phyloP scores from a whole-genome alignment of 2,888 invertebrate species.

The Pristionchus exspectatus region DNA sequence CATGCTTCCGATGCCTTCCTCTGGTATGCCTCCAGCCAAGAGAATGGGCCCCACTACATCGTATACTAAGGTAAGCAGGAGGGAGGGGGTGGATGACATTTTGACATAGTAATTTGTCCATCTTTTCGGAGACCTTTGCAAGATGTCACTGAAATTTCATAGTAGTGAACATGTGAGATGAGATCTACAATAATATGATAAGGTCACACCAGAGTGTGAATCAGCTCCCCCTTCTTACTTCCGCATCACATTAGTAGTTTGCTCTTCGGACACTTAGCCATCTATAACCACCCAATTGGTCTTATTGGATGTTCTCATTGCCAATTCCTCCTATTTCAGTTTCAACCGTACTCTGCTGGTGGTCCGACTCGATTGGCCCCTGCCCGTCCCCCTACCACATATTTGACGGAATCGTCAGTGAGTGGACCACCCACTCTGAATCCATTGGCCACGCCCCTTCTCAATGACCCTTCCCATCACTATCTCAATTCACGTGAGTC shows the following conservation, averaged over 20 bases:
- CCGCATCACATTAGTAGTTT: neutral
- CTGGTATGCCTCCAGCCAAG: conserved; percentile 22
- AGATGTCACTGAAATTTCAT: neutral
- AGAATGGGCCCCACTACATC: neutral
- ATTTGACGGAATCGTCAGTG: conserved; percentile 45
- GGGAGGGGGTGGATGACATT: neutral
- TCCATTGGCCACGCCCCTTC: conserved; percentile 50
- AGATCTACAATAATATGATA: neutral
- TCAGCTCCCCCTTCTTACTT: neutral
- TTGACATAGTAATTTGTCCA: too few species aligned
- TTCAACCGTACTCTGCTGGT: conserved; percentile 4
- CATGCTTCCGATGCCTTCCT: conserved; percentile 37
- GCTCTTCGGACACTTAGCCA: neutral
- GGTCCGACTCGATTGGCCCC: conserved; percentile 19
- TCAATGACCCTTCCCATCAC: conserved; percentile 53
- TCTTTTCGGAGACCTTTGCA: neutral
- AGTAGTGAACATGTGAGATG: neutral
- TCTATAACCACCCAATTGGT: neutral
- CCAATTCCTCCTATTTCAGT: neutral
- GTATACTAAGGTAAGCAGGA: neutral
- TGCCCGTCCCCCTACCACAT: conserved; percentile 44
- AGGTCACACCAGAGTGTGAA: neutral
- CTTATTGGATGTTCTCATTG: neutral
- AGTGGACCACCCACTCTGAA: conserved; percentile 1
- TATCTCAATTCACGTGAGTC: conserved; percentile 53